Evolutionary conservation across 2,113 vertebrate species (phyloP), one percentile per base, ranked within the genome.

Genomic region (Mesocricetus auratus): DNA sequence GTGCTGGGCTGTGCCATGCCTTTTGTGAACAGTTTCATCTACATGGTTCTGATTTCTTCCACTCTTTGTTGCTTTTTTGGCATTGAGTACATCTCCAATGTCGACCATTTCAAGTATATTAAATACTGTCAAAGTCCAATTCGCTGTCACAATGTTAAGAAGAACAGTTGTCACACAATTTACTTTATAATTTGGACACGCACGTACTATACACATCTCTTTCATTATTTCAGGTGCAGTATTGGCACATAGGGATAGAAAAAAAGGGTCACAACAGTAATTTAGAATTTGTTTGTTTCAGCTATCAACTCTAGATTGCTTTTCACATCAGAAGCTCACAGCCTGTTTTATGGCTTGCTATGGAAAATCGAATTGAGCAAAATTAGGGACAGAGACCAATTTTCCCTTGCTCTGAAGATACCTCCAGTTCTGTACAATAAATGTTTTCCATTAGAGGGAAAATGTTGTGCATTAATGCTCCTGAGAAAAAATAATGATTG

Each of bases 361-460:
- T 91, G 88, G 92, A 93, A 97, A 95, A 97, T 91, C 58, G 73
- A 92, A 45, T 95, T 88, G 86, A 92, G 26, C 71, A 94, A 95
- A 97, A 89, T 94, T 86, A 93, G 88, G 69, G 95, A 94, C 88
- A 96, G 56, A 95, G 88, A 95, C 71, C 31, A 86, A 66, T 92
- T 96, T 96, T 94, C 66, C 53, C 95, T 92, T 97, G 88, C 92
- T 97, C 90, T 95, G 75, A 97, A 90, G 92, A 92, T 91, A 93
- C 66, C 62, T 95, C 31, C 31, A 79, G 22, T 64, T 96, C 74
- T 83, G 85, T 45, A 82, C 73, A 86, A 71, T 90, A 96, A 96
- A 83, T 96, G 92, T 97, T 97, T 97, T 94, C 86, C 79, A 96
- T 96, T 95, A 95, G 82, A 83, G 91, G 42, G 82, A 90, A 89